phyloP scores from a whole-genome alignment of 2,113 vertebrate species.

The Cryptomyrus ogoouensis region DNA sequence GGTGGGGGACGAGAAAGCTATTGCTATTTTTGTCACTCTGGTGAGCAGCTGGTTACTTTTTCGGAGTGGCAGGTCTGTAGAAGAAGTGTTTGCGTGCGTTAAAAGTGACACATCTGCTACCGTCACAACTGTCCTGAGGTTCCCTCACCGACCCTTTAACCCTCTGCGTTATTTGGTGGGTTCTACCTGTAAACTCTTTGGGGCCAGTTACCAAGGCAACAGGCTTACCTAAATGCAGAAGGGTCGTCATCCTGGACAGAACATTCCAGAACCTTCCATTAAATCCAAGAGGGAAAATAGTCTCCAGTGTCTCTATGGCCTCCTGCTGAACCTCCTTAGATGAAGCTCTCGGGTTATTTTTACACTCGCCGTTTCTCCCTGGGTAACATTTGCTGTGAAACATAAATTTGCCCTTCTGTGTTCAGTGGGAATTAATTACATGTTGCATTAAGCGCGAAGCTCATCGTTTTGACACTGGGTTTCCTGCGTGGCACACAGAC shows the following conservation, averaged over 20 bases:
- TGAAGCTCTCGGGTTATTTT: neutral
- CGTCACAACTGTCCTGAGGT: neutral
- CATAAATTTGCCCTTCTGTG: neutral
- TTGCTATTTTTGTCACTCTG: neutral
- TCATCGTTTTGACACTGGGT: neutral
- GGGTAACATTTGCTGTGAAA: neutral
- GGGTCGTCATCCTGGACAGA: neutral
- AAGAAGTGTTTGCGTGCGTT: neutral
- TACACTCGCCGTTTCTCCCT: neutral
- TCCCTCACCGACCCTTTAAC: too few species aligned
- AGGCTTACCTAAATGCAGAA: neutral
- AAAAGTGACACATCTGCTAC: neutral
- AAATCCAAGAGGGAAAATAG: neutral
- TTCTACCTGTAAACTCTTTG: neutral
- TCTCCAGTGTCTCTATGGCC: neutral
- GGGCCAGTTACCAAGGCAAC: neutral
- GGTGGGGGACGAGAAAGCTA: neutral
- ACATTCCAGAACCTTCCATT: neutral
- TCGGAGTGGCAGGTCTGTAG: neutral
- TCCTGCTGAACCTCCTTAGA: neutral
- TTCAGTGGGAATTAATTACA: neutral
- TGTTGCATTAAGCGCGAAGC: neutral
- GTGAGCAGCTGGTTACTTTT: neutral
- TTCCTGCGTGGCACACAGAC: constrained; percentile 39
- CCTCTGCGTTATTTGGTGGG: neutral